A percentile compares a stretch with the other conserved stretches of the same genome.
Conservation (phyloP, 2,888 invertebrate species). For the Hetaerina titia region DNA sequence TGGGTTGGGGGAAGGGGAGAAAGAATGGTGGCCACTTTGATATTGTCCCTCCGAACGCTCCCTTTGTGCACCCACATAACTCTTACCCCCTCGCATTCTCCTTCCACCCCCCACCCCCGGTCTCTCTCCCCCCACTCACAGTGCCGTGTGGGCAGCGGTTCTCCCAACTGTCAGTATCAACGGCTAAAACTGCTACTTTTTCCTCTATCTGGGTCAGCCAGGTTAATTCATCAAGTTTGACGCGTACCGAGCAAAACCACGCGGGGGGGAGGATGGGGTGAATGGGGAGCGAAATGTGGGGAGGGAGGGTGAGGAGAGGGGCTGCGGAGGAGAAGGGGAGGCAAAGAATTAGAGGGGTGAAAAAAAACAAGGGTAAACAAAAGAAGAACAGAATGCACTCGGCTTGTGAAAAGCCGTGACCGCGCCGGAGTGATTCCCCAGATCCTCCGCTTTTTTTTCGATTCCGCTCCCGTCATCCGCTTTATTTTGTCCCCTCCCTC, state of each 20-base stretch:
- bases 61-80: too few species aligned
- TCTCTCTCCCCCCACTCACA: neutral
- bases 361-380: neutral
- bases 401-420: neutral
- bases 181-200: neutral
- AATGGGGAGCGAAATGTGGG: neutral
- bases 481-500: too few species aligned
- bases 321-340: neutral
- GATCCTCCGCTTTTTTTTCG: too few species aligned
- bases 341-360: neutral
- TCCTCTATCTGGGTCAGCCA: conserved; percentile 39
- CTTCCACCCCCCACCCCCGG: too few species aligned
- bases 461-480: too few species aligned
- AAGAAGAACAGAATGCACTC: neutral
- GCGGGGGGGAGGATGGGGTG: too few species aligned
- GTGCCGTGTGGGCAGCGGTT: neutral
- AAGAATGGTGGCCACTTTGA: too few species aligned
- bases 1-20: too few species aligned
- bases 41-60: too few species aligned
- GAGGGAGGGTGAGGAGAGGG: neutral
- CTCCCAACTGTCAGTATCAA: conserved; percentile 49
- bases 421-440: too few species aligned
- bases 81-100: too few species aligned
- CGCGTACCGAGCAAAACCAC: neutral
- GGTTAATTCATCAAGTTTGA: conserved; percentile 58